Conservation (phyloP, 2,113 vertebrate species). For the Mellivora capensis region DNA sequence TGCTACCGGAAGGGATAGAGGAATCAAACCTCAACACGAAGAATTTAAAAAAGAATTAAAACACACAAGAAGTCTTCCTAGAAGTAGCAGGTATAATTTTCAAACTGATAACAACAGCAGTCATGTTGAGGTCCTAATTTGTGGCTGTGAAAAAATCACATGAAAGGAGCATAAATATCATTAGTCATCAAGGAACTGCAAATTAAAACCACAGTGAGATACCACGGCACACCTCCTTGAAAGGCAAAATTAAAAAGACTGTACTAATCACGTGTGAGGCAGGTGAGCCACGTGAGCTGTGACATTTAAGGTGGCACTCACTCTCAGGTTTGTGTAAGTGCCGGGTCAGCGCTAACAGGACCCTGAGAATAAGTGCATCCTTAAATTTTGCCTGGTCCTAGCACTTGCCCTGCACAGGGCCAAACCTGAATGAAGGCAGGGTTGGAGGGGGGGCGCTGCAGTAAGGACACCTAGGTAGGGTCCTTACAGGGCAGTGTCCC, state of each 20-base stretch:
- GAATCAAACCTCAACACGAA: not conserved
- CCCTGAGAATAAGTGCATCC: not conserved
- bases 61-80: not conserved
- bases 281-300: accelerated
- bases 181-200: not conserved
- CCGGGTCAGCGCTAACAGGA: not conserved
- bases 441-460: accelerated
- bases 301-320: not conserved
- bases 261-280: not conserved
- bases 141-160: not conserved
- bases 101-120: not conserved
- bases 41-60: not conserved
- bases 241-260: not conserved
- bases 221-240: not conserved
- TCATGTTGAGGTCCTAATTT: not conserved
- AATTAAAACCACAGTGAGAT: not conserved
- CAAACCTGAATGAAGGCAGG: not conserved
- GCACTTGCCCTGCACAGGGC: accelerated
- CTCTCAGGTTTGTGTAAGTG: accelerated
- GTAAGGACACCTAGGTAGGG: accelerated
- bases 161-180: not conserved
- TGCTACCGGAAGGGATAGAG: not conserved
- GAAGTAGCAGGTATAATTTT: not conserved
- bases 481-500: too few relatives aligned
- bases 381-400: not conserved